These are phyloP conservation scores for Apodemia mormo DNA, from an alignment of 2,888 invertebrate genomes.

Conservation along the genomic window DNA sequence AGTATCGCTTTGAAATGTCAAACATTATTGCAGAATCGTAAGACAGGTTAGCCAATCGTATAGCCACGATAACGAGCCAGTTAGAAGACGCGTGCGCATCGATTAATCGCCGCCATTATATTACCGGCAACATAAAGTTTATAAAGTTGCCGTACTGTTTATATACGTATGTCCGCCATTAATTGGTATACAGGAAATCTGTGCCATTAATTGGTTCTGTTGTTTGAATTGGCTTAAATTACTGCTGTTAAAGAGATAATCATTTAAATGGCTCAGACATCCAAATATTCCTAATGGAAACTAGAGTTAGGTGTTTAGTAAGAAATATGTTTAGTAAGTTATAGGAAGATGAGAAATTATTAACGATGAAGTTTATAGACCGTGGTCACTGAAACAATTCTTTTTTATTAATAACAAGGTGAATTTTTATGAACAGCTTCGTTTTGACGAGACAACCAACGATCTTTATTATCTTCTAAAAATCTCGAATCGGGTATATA, in stretches of 20 bases:
- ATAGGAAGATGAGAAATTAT: too few relatives aligned
- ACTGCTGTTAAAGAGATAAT: not conserved
- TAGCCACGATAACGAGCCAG: constrained; percentile 32
- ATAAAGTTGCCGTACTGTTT: constrained; percentile 30
- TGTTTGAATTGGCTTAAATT: constrained; percentile 13
- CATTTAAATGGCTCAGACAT: not conserved
- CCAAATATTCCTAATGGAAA: not conserved
- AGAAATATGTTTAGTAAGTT: too few relatives aligned
- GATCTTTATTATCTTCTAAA: too few relatives aligned
- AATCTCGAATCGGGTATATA: too few relatives aligned
- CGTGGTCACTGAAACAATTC: too few relatives aligned
- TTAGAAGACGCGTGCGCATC: constrained; percentile 39
- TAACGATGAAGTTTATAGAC: too few relatives aligned
- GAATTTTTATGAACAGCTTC: too few relatives aligned
- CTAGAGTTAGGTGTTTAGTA: too few relatives aligned
- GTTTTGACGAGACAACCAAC: too few relatives aligned
- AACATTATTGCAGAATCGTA: constrained; percentile 13
- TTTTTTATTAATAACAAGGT: too few relatives aligned
- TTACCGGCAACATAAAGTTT: constrained; percentile 27
- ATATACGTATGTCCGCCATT: constrained; percentile 23
- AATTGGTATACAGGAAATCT: constrained; percentile 16
- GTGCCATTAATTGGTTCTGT: constrained; percentile 7
- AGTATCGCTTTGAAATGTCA: constrained; percentile 15
- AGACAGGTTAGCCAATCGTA: constrained; percentile 28
- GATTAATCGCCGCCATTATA: constrained; percentile 37